These are phyloP conservation scores for Pelusios castaneus DNA, from an alignment of 2,113 vertebrate genomes.

Conservation along the genomic window DNA sequence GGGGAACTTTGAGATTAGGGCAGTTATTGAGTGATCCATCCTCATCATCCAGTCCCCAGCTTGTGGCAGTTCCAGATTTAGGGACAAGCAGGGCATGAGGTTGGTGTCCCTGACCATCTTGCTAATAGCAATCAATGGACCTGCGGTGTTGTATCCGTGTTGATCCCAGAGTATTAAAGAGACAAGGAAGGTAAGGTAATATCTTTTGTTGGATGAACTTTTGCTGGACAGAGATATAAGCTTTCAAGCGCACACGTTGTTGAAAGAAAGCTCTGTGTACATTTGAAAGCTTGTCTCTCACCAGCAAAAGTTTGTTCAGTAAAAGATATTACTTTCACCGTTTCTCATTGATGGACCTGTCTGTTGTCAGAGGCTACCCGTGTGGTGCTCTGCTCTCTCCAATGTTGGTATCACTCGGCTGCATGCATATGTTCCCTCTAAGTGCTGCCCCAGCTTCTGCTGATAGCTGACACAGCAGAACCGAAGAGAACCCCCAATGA, in stretches of 20 bases:
- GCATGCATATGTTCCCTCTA: no score
- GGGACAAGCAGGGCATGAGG: background rate
- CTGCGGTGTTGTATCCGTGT: background rate
- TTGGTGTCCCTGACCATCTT: background rate
- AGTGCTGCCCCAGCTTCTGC: no score
- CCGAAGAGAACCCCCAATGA: no score
- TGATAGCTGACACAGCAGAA: no score
- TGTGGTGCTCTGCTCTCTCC: no score
- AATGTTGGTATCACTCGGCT: no score
- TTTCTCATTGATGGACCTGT: no score
- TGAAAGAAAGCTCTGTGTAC: background rate
- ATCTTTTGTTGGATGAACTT: background rate
- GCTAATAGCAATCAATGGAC: background rate
- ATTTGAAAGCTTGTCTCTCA: background rate
- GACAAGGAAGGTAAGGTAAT: background rate
- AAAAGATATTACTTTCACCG: no score
- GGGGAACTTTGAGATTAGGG: no score
- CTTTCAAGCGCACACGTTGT: background rate
- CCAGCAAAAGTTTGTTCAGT: background rate
- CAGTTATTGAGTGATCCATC: background rate
- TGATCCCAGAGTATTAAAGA: background rate
- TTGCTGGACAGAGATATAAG: background rate
- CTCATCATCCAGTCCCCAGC: background rate
- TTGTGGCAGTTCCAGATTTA: background rate
- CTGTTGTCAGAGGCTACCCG: no score